Percentiles rank a stretch among this genome's conserved stretches.
Conservation (phyloP, 2,113 vertebrate genomes). For the Pelodiscus sinensis region DNA sequence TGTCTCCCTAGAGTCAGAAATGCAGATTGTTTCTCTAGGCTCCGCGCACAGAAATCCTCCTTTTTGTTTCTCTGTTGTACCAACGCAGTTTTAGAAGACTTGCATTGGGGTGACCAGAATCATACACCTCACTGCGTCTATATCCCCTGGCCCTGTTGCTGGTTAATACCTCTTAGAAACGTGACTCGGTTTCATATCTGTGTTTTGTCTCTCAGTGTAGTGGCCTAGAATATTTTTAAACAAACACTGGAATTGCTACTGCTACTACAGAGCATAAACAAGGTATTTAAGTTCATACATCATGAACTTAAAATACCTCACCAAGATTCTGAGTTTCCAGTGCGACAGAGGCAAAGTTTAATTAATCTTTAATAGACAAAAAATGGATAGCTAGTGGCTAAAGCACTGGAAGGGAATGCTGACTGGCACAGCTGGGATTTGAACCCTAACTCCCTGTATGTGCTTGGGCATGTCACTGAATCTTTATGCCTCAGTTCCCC, state of each 20-base stretch:
- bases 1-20: background rate
- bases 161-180: accelerated
- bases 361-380: background rate
- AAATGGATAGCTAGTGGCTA: background rate
- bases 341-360: background rate
- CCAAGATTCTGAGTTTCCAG: background rate
- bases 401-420: background rate
- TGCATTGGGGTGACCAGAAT: background rate
- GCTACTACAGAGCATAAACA: background rate
- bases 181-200: background rate
- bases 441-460: background rate
- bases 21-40: background rate
- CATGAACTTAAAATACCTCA: accelerated
- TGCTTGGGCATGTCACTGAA: background rate
- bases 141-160: background rate
- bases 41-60: background rate
- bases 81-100: background rate
- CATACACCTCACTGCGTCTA: background rate
- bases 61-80: background rate
- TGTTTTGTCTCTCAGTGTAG: background rate
- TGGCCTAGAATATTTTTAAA: background rate
- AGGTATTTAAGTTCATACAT: background rate
- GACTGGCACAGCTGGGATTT: background rate
- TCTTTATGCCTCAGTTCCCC: background rate
- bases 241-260: accelerated